phyloP scores from a whole-genome alignment of 2,888 invertebrate genomes.

The Microplitis deprimator region DNA sequence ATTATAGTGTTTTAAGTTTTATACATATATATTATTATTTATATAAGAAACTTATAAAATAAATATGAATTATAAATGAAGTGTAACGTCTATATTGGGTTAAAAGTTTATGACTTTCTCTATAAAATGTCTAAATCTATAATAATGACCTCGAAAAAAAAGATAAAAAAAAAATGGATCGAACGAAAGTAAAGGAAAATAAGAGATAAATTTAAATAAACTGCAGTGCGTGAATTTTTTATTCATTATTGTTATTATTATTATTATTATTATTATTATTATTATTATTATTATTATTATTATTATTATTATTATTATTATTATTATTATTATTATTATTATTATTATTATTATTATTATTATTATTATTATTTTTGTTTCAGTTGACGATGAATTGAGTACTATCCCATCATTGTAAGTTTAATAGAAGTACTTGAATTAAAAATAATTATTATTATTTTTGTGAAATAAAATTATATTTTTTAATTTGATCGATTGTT shows the following conservation, averaged over 20 bases:
- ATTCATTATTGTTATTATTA: too few relatives aligned
- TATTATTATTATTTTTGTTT: conserved; percentile 5
- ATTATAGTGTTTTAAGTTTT: not conserved
- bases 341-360: too few relatives aligned
- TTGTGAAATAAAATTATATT: too few relatives aligned
- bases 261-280: too few relatives aligned
- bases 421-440: conserved; percentile 19
- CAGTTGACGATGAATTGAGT: conserved; percentile 57
- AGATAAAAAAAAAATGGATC: conserved; percentile 32
- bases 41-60: conserved; percentile 14
- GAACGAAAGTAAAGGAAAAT: conserved; percentile 54
- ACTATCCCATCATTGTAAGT: conserved; percentile 64
- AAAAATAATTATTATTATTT: not conserved
- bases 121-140: conserved; percentile 36
- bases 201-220: not conserved
- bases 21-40: not conserved
- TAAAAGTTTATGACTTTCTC: conserved; percentile 59
- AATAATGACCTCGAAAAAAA: conserved; percentile 42
- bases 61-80: conserved; percentile 30
- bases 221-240: too few relatives aligned
- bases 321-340: too few relatives aligned
- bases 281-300: too few relatives aligned
- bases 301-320: too few relatives aligned
- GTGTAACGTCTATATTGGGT: conserved; percentile 44
- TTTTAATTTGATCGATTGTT: too few relatives aligned